phyloP scores from a whole-genome alignment of 2,888 invertebrate genomes.

The Agelastica alni region DNA sequence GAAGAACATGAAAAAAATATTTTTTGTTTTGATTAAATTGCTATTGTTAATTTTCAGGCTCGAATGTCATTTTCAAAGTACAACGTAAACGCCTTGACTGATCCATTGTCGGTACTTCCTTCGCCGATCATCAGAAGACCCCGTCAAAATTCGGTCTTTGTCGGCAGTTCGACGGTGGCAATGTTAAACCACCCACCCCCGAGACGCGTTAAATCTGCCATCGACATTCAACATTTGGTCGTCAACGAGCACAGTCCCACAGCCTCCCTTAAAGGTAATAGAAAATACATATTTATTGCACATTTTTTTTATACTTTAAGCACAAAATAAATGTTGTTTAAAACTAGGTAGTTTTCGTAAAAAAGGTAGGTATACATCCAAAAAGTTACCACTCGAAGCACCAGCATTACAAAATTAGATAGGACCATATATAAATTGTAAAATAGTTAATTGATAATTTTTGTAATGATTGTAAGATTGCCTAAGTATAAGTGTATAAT shows the following conservation, averaged over 20 bases:
- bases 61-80: constrained; percentile 72
- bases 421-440: no score
- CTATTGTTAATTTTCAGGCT: constrained; percentile 64
- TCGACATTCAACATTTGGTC: constrained; percentile 79
- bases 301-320: constrained; percentile 8
- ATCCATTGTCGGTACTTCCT: constrained; percentile 54
- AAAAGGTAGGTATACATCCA: no score
- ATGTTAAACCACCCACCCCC: constrained; percentile 72
- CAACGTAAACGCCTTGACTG: constrained; percentile 67
- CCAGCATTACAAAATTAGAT: no score
- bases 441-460: no score
- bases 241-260: constrained; percentile 57
- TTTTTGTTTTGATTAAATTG: no score
- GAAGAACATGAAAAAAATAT: no score
- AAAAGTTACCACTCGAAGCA: no score
- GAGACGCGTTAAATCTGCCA: constrained; percentile 79
- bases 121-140: constrained; percentile 59
- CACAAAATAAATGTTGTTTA: constrained; percentile 3
- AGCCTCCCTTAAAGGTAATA: constrained; percentile 44
- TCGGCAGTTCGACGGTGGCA: constrained; percentile 69
- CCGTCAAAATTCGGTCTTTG: constrained; percentile 85
- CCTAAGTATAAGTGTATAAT: no score
- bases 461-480: no score
- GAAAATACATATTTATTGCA: constrained; percentile 31
- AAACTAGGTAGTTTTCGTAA: no score